These are phyloP conservation scores for Pachliopta kotzebuea DNA, from an alignment of 2,888 invertebrate genomes.

Conservation along the genomic window DNA sequence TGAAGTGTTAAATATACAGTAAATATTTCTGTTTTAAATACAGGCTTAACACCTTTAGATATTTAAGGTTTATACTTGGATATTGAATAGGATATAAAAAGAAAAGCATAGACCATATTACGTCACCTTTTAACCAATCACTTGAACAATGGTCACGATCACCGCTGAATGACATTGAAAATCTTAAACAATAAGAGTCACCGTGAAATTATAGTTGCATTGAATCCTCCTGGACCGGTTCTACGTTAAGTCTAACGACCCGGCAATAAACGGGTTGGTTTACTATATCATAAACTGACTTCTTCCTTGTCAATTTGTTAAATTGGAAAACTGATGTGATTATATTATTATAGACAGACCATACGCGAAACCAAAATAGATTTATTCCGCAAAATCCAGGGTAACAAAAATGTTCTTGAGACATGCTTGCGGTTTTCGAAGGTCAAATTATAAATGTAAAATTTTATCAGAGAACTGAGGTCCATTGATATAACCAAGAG, in stretches of 20 bases:
- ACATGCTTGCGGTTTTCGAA: no score
- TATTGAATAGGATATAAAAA: neutral
- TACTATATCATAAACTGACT: conserved; percentile 7
- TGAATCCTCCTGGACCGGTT: conserved; percentile 26
- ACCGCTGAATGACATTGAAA: conserved; percentile 33
- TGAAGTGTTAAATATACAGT: no score
- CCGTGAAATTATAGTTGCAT: conserved; percentile 1
- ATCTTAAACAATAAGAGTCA: conserved; percentile 34
- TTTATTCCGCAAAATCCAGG: neutral
- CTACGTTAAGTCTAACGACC: conserved; percentile 11
- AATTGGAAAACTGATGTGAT: neutral
- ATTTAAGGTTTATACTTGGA: neutral
- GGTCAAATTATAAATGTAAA: no score
- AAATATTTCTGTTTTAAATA: neutral
- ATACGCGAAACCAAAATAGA: neutral
- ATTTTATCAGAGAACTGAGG: no score
- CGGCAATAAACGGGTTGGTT: conserved; percentile 12
- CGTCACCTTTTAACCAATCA: conserved; percentile 5
- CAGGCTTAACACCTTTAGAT: neutral
- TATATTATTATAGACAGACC: neutral
- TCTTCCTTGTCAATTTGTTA: conserved; percentile 17
- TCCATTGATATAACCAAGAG: no score
- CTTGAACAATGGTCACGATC: conserved; percentile 4
- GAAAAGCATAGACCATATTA: conserved; percentile 2
- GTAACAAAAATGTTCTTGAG: neutral